These are phyloP conservation scores for Liparis tanakae DNA, from an alignment of 2,797 vertebrate species.

Conservation along the genomic window DNA sequence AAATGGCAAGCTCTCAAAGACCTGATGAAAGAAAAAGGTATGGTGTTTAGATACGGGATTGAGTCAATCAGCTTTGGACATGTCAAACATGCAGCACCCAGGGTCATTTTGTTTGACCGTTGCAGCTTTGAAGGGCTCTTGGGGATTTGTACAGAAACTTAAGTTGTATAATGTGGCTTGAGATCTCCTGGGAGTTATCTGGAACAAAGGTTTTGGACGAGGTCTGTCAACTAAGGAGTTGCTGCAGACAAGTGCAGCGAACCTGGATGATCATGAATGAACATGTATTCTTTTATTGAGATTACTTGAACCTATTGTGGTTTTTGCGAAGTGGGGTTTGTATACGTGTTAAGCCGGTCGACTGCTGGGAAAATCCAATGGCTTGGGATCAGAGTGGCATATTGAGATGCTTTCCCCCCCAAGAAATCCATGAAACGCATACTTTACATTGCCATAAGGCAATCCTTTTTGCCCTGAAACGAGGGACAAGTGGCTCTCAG, in stretches of 20 bases:
- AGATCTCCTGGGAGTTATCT: slow-evolving; percentile 44
- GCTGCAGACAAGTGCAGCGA: slow-evolving; percentile 62
- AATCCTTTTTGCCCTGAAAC: slow-evolving; percentile 33
- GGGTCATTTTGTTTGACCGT: slow-evolving; percentile 62
- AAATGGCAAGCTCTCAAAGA: slow-evolving; percentile 99
- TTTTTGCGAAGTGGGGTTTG: slow-evolving; percentile 56
- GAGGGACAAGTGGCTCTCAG: slow-evolving; percentile 27
- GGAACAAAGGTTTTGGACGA: slow-evolving; percentile 50
- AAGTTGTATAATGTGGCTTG: slow-evolving; percentile 50
- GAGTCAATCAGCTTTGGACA: slow-evolving; percentile 27
- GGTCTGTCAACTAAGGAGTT: slow-evolving; percentile 47
- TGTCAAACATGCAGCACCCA: slow-evolving; percentile 10
- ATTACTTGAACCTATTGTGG: slow-evolving; percentile 43
- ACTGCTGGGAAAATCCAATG: slow-evolving; percentile 47
- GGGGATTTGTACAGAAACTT: slow-evolving; percentile 24
- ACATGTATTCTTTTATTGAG: slow-evolving; percentile 24
- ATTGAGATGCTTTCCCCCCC: slow-evolving; percentile 32
- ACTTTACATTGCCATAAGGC: slow-evolving; percentile 16
- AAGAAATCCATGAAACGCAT: slow-evolving; percentile 37
- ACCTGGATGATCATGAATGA: slow-evolving; percentile 45
- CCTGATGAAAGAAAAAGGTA: slow-evolving; percentile 99
- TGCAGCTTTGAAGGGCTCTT: slow-evolving; percentile 41
- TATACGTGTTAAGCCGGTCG: slow-evolving; percentile 42
- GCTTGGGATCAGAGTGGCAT: slow-evolving; percentile 44
- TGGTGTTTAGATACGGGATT: slow-evolving; percentile 42